Evolutionary conservation across 1,140 invertebrate species (phyloP), one percentile per base, ranked within the genome.

Genomic region (Euura saliciscinereae): DNA sequence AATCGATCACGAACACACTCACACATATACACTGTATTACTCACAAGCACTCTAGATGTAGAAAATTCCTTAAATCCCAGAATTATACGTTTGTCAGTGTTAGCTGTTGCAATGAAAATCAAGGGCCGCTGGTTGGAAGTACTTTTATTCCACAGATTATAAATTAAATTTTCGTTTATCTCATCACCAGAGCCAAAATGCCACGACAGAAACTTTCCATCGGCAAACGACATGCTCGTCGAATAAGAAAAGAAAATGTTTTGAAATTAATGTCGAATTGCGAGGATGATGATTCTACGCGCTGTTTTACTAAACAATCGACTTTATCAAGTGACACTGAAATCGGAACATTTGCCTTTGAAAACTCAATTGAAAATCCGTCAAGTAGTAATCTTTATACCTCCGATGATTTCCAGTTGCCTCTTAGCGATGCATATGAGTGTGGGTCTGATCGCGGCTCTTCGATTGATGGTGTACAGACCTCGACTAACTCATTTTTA

Each of bases 91-190:
- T 51, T 11, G 11, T 51, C 46, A 51, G 46, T 51, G 46, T 51
- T 51, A 51, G 46, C 46, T 51, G 46, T 51, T 51, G 46, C 46
- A 51, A 51, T 51, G 46, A 11, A 51, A 51, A 51, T 51, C 46
- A 51, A 51, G 46, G 46, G 46, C 6, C 46, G 46, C 46, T 51
- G 46, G 46, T 51, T 51, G 6, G 6, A 51, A 51, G 46, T 51
- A 6, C 46, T 51, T 51, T 51, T 51, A 51, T 11, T 51, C 6
- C 11, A 51, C 46, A 51, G 46, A 51, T 51, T 51, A 51, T 51
- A 51, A 11, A 51, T 51, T 51, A 51, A 51, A 51, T 51, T 51
- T 51, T 51, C 11, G 46, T 51, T 51, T 11, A 6, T 51, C 46
- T 51, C 46, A 51, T 51, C 46, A 51, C 46, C 46, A 51, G 46